Base-by-base conservation (phyloP, 35 echinoderm and acorn worm genomes). In the Ophiothrix spiculata region DNA sequence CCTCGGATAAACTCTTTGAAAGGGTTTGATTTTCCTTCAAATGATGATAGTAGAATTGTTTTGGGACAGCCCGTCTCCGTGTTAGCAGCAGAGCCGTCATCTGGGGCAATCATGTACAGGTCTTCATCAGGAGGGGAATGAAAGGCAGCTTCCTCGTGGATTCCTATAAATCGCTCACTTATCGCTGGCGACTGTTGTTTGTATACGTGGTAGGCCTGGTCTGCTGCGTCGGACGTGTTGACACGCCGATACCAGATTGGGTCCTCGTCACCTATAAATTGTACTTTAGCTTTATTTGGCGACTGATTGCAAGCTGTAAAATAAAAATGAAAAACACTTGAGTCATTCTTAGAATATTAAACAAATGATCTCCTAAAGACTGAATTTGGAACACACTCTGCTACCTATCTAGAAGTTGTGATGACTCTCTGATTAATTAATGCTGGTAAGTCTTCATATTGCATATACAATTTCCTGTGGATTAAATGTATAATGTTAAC, bases 1-100 rank as follows among this genome's bases (percentile, higher is more conserved):
- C 21, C 54, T 21, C 42, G 39, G 54, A 90, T 82, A 36, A 83
- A 90, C 38, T 16, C 83, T 46, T 90, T 90, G 16, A 81, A 73
- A 4, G 87, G 80, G 10, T 31, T 23, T 1, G 83, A 85, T 28
- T 69, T 15, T 15, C 60, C 37, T 74, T 85, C 34, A 35, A 85
- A n/a, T 4, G 63, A 74, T 0, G 75, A 64, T 29, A 85, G 49
- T 32, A 6, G 21, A 32, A 39, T 39, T 16, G 75, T 39, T 3
- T 64, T 36, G 39, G 83, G 35, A 75, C 83, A 85, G 6, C 1
- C 13, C 19, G 13, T 38, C 6, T 36, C 36, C 1, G 16, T 3
- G 0, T n/a, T 4, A 25, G 37, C 28, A 19, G 13, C 31, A 33
- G 28, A 28, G 1, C 14, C 21, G 11, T 37, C 38, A 36, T n/a